Base-by-base conservation (phyloP, 2,113 vertebrate species). In the Tetrao urogallus region DNA sequence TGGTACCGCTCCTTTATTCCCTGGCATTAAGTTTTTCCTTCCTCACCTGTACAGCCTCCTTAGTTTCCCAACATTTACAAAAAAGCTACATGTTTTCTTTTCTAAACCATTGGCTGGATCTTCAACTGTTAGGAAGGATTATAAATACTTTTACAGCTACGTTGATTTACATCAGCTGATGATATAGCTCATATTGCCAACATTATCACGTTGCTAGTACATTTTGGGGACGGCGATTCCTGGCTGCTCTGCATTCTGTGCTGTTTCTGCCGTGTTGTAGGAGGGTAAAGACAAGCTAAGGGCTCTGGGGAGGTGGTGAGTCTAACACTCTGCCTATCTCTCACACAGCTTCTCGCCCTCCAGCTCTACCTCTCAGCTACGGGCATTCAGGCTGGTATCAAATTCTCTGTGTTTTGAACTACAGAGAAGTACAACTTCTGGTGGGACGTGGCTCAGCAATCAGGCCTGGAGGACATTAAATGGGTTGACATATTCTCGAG, bases 101-200 rank as follows among this genome's bases (percentile, higher is more conserved):
- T 61, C 70, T 75, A 75, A 92, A 83, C 17, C 4, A 2, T 89
- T 89, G 72, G 73, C 75, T 92, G 91, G 60, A 90, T 95, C 94
- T 88, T 75, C 87, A 45, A 92, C 89, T 56, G 86, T 88, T 87
- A 8, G 6, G 40, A 65, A 92, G 79, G 90, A 95, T 92, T 91
- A 89, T 74, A 92, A 92, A 88, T 89, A 93, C 93, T 95, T 75
- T 79, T 96, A 56, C 93, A 94, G 90, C 92, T 71, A 95, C 58
- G 24, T 91, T 95, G 90, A 93, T 96, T 96, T 96, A 95, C 93
- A 91, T 94, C 95, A 95, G 93, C 88, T 95, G 94, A 97, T 94
- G 94, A 96, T 94, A 95, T 94, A 96, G 90, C 95, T 94, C 94
- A 96, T 93, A 91, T 86, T 97, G 95, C 94, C 93, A 96, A 94